Evolutionary conservation across 35 echinoderm and acorn worm genomes (phyloP), one percentile per base, ranked within the genome.

Genomic region (Anneissia japonica): DNA sequence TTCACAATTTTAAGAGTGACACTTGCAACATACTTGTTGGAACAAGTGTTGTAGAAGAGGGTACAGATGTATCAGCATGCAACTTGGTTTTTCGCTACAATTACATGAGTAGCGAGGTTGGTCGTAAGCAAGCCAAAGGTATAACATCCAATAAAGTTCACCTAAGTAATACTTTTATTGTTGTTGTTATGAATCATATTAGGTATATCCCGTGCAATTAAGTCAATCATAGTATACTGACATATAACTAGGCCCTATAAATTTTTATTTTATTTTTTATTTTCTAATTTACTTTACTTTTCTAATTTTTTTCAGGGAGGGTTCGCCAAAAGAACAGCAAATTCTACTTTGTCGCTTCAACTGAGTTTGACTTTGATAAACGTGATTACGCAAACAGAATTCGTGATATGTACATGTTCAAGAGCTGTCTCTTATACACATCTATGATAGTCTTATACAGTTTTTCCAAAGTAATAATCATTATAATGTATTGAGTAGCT

Each of bases 1-100:
- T 40, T 19, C 29, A 87, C 3, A 87, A 87, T 39, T 87, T 87
- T 55, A 35, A 43, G 35, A 26, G 6, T 21, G 32, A 26, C 34
- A 75, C 76, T 3, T 87, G 79, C 75, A 87, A 87, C 75, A 29
- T 87, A 1, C 32, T 87, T 36, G 32, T 87, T 75, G 85, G 76
- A 16, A 87, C 85, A 21, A 87, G 85, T 46, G 85, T 87, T 23
- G 74, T 87, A 4, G 85, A 87, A 34, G 85, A 87, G 46, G 85
- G 85, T 40, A 37, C 45, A 21, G 37, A 87, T 41, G 73, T 87
- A 19, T 29, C 34, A 19, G 32, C 36, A 19, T 87, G 85, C 37
- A 87, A 87, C 31, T 37, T 87, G 37, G 85, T 87, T 11, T 87
- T 72, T 40, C 33, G 85, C 3, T 32, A 77, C 28, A 87, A 87